Conservation (phyloP, 1,140 invertebrate genomes). For the Drosophila elegans region DNA sequence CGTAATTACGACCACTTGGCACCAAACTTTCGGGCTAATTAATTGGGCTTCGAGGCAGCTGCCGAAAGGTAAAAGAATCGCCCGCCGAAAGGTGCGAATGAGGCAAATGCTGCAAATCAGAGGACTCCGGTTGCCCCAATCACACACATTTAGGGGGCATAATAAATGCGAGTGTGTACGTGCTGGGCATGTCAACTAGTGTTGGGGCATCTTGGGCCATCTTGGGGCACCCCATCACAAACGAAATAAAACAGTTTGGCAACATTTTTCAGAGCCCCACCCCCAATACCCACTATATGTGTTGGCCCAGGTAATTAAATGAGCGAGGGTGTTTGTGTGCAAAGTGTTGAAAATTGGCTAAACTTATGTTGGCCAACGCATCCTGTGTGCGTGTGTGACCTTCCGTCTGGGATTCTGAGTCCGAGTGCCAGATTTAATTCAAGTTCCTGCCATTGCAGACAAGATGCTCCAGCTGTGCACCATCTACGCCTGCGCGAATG, state of each 20-base stretch:
- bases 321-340: slow-evolving; percentile 30
- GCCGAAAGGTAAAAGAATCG: slow-evolving; percentile 65
- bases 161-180: slow-evolving; percentile 56
- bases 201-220: not conserved
- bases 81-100: slow-evolving; percentile 56
- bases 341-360: slow-evolving; percentile 70
- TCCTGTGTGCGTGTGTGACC: slow-evolving; percentile 50
- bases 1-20: slow-evolving; percentile 61
- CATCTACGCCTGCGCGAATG: slow-evolving; percentile 75
- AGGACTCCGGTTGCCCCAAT: slow-evolving; percentile 33
- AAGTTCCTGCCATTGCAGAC: slow-evolving; percentile 20
- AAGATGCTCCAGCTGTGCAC: slow-evolving; percentile 76
- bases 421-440: slow-evolving; percentile 14
- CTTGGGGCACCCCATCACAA: slow-evolving; percentile 17
- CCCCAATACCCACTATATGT: slow-evolving; percentile 9
- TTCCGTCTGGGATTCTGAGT: slow-evolving; percentile 39
- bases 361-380: slow-evolving; percentile 61
- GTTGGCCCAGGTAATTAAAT: slow-evolving; percentile 58
- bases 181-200: slow-evolving; percentile 55
- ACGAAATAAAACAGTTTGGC: slow-evolving; percentile 57
- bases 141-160: slow-evolving; percentile 43
- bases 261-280: slow-evolving; percentile 50
- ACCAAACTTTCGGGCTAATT: slow-evolving; percentile 66
- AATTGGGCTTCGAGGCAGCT: slow-evolving; percentile 59
- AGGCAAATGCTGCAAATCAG: slow-evolving; percentile 40